phyloP scores from a whole-genome alignment of 2,888 invertebrate genomes.

The Epiblema foenella region DNA sequence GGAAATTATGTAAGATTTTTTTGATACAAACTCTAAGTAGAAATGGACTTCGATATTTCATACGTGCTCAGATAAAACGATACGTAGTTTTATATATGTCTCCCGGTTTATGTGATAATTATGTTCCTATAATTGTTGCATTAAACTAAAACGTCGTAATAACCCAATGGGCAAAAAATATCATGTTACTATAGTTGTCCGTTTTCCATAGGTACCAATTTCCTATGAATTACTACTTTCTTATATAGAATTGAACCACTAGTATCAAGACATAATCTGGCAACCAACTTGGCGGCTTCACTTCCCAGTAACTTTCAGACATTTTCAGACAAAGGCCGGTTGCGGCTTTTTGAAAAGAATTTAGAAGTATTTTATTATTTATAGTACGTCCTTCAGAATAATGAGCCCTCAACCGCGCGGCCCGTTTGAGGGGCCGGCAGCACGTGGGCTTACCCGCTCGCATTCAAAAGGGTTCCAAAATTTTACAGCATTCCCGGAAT shows the following conservation, averaged over 20 bases:
- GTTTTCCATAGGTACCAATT: neutral
- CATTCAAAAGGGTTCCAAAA: conserved; percentile 68
- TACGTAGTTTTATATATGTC: neutral
- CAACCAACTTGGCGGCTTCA: conserved; percentile 30
- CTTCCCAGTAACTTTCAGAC: conserved; percentile 59
- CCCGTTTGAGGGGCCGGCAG: conserved; percentile 66
- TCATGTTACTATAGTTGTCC: neutral
- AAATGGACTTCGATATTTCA: neutral
- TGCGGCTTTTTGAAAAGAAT: conserved; percentile 56
- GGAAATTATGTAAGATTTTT: no score
- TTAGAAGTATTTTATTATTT: conserved; percentile 72
- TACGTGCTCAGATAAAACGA: neutral
- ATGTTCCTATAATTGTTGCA: neutral
- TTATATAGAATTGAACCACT: neutral
- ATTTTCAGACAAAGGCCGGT: conserved; percentile 59
- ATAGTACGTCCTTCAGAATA: conserved; percentile 69
- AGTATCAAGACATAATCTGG: neutral
- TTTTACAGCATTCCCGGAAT: conserved; percentile 65
- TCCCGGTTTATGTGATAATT: neutral
- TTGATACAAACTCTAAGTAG: no score
- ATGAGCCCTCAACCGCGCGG: conserved; percentile 57
- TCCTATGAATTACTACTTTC: neutral
- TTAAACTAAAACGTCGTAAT: neutral
- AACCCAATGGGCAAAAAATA: neutral
- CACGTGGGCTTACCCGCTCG: conserved; percentile 70